Base-by-base conservation (phyloP, 37 sponge, comb jelly and placozoan genomes). In the Spongilla lacustris region DNA sequence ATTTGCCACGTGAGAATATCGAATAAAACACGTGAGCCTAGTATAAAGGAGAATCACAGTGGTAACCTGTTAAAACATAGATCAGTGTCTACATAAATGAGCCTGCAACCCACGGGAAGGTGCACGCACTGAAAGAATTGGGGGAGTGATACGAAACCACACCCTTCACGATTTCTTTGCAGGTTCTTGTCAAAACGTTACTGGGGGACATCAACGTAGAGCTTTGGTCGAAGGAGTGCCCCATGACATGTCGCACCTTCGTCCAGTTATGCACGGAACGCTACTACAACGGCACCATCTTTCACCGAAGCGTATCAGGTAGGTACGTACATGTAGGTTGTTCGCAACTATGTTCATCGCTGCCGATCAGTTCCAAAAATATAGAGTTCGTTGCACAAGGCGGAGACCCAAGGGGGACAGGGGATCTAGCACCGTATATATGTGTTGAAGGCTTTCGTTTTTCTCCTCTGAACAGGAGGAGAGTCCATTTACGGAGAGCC, bases 221-320 rank as follows among this genome's bases (percentile, higher is more conserved):
- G 86, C 82, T 98, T 48, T 98, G 99, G 99, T 89, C 95, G 31
- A 97, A 97, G 68, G 99, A 98, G 85, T 82, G 97, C 11, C 99
- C 99, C n/a, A 73, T 97, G 78, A 95, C 99, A 12, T 98, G 99
- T 73, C 78, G 99, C 50, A 98, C 96, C 93, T 98, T 98, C 79
- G 89, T 98, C 3, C 99, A 98, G 89, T 88, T 98, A 78, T 98
- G 99, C 68, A 74, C 95, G 84, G 99, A 98, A 48, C 90, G 97
- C 33, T 98, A 98, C 87, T 98, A 98, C 75, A 86, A 96, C 67
- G 91, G 82, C 22, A 93, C 91, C 23, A 92, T 96, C 11, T 98
- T 98, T 86, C 99, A 98, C 79, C 66, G 99, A 67, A 84, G 96
- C 13, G 84, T 98, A 23, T 46, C 77, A 73, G 85, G 93, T 87